phyloP scores from a whole-genome alignment of 2,797 vertebrate species.

The Varecia variegata region DNA sequence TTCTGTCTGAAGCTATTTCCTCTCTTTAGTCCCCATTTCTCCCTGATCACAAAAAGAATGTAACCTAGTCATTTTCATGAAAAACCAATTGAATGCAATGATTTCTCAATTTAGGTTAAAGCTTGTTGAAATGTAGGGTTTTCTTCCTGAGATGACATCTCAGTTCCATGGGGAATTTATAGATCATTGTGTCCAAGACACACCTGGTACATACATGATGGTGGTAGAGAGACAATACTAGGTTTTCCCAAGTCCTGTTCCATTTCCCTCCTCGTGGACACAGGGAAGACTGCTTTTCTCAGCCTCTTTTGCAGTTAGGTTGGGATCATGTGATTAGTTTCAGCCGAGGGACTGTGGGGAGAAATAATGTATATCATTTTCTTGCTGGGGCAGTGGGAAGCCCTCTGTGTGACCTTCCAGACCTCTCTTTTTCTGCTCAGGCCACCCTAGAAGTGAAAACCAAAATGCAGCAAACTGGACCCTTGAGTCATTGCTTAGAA shows the following conservation, averaged over 20 bases:
- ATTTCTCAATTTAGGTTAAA: slow-evolving; percentile 37
- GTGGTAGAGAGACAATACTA: background rate
- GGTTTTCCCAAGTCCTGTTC: background rate
- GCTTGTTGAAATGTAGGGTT: background rate
- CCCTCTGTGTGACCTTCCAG: background rate
- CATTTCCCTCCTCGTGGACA: background rate
- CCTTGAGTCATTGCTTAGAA: background rate
- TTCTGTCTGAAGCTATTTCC: background rate
- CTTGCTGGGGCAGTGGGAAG: background rate
- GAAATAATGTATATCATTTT: background rate
- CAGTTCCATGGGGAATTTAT: background rate
- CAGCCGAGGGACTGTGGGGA: background rate
- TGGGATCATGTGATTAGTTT: background rate
- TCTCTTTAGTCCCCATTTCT: background rate
- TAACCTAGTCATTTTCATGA: background rate
- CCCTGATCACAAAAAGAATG: background rate
- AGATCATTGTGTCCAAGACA: background rate
- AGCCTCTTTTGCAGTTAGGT: background rate
- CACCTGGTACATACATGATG: background rate
- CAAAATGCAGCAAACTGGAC: background rate
- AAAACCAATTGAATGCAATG: background rate
- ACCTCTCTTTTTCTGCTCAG: background rate
- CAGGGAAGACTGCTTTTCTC: background rate
- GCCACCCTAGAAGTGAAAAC: background rate
- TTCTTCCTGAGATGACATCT: background rate